Base-by-base conservation (phyloP, 1,140 invertebrate species). In the Drosophila mojavensis region DNA sequence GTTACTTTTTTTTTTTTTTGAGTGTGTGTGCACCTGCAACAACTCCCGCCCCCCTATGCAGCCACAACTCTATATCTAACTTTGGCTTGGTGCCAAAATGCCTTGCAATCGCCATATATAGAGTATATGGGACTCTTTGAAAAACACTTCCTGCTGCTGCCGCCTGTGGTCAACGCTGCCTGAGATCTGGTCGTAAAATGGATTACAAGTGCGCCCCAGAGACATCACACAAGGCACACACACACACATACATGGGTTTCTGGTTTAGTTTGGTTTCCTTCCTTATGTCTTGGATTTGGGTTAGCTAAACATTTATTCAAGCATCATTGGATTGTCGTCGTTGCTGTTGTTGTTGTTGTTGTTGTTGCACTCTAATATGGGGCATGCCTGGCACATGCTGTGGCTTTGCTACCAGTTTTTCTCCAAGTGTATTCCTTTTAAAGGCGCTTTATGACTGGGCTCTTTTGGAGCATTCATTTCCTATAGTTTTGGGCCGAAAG, bases 211-310 rank as follows among this genome's bases (percentile, higher is more conserved):
- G 74, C 62, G 63, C 77, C 68, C 68, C 77, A 77, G 75, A 76
- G 77, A 67, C 73, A 62, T 13, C 41, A 48, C 43, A 70, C 61
- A 64, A 15, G 36, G 54, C 33, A 71, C 43, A 41, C 41, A 59
- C 43, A 13, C 10, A 33, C 28, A 20, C 51, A 43, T 30, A 36
- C 11, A 63, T 13, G 5, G 11, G 39, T 15, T 45, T 69, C 51
- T 9, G 55, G 64, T 51, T 66, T 58, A 51, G 20, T 56, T n/a
- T 53, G 45, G 73, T 83, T 88, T 83, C 73, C 83, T 88, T 88
- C 83, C 84, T 88, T 78, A 81, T 86, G 48, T 61, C 41, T 74
- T 60, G 64, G 66, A 89, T 83, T 89, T 88, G 84, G 84, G 77
- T 88, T 88, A 83, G 56, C 73, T 69, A 79, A 79, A 88, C 76